A percentile compares a stretch with the other conserved stretches of the same genome.
Evolutionary conservation across 92 coral and sea anemone genomes (phyloP).

Genomic region (Zoanthus sansibaricus): DNA sequence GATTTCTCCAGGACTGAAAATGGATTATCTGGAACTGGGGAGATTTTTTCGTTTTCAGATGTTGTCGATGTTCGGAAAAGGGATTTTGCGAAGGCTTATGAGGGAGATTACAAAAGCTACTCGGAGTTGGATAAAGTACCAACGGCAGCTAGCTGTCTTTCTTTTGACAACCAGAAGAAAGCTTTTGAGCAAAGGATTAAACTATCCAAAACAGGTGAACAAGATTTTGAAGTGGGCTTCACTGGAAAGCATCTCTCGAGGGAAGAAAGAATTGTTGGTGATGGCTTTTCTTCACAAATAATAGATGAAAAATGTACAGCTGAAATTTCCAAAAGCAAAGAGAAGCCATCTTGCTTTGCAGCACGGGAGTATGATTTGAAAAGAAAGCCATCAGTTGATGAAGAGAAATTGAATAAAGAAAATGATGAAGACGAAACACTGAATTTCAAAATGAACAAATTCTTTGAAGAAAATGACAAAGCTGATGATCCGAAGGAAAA

Average conservation of each 20-base stretch:
- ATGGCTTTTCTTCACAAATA: not conserved
- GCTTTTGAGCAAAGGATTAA: not conserved
- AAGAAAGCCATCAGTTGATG: not conserved
- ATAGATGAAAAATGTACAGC: not conserved
- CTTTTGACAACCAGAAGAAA: slow-evolving; percentile 2
- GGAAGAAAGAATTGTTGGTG: not conserved
- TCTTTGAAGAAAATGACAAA: slow-evolving; percentile 32
- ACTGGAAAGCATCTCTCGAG: not conserved
- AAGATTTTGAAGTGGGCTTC: not conserved
- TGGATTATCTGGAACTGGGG: not conserved
- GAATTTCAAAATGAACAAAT: slow-evolving; percentile 30
- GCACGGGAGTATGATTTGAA: not conserved
- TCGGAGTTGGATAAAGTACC: not conserved
- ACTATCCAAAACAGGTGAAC: not conserved
- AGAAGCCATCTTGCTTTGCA: not conserved
- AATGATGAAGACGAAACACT: slow-evolving; percentile 12
- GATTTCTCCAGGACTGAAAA: not conserved
- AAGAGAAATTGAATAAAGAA: not conserved
- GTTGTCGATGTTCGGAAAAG: not conserved
- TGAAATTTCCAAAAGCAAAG: not conserved
- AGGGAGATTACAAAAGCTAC: not conserved
- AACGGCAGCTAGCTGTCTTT: not conserved
- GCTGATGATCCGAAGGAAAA: not conserved
- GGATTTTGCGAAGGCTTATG: not conserved
- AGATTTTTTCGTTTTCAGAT: not conserved